Evolutionary conservation across 2,113 vertebrate species (phyloP).

Genomic region (Neotoma lepida): DNA sequence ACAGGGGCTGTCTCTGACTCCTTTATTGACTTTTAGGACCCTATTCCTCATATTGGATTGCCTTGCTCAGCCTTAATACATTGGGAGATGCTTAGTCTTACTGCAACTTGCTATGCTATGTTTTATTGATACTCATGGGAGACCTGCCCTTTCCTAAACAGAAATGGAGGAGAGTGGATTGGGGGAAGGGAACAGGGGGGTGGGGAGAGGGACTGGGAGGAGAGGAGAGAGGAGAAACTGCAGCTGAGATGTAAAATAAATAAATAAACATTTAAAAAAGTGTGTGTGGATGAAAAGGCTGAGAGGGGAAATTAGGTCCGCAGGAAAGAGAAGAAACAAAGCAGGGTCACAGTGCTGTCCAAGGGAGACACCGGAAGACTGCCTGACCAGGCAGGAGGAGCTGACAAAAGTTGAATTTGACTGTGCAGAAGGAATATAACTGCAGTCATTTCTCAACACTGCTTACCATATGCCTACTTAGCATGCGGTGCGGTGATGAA

Average conservation of each 20-base stretch:
- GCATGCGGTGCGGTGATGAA: background rate
- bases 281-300: background rate
- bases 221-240: background rate
- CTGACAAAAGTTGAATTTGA: background rate
- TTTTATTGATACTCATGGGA: background rate
- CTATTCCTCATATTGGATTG: background rate
- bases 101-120: background rate
- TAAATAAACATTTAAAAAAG: background rate
- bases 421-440: background rate
- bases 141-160: background rate
- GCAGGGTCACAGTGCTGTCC: no score
- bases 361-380: background rate
- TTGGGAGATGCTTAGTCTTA: background rate
- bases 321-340: background rate
- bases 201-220: no score
- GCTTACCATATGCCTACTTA: conserved; percentile 49
- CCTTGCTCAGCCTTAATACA: background rate
- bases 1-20: background rate
- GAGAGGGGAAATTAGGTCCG: no score
- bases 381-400: background rate
- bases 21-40: background rate
- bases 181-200: background rate
- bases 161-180: background rate
- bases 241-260: background rate
- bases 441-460: background rate